phyloP scores from a whole-genome alignment of 2,888 invertebrate genomes.

The Graphium colonna region DNA sequence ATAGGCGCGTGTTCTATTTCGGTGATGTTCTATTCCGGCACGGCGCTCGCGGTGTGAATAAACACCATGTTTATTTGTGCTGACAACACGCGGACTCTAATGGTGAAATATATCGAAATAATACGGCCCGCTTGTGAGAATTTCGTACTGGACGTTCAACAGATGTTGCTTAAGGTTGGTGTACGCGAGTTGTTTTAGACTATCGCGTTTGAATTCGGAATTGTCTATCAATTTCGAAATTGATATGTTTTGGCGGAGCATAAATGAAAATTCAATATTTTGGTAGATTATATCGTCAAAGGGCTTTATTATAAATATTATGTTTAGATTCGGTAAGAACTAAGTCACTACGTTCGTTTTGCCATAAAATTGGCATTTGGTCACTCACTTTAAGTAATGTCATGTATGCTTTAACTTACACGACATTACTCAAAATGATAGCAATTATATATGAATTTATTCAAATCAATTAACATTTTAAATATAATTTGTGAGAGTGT shows the following conservation, averaged over 20 bases:
- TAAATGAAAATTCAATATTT: too few species aligned
- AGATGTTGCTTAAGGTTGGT: constrained; percentile 10
- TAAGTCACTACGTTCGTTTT: too few species aligned
- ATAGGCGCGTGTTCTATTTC: constrained; percentile 61
- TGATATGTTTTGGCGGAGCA: neutral
- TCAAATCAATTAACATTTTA: too few species aligned
- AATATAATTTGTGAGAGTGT: too few species aligned
- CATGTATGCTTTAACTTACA: too few species aligned
- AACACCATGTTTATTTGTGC: constrained; percentile 49
- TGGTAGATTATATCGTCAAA: too few species aligned
- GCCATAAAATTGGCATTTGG: too few species aligned
- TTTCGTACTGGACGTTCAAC: constrained; percentile 13
- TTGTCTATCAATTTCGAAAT: neutral
- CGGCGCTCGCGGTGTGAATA: constrained; percentile 55
- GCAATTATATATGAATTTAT: too few species aligned
- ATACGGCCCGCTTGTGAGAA: constrained; percentile 9
- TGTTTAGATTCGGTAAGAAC: too few species aligned
- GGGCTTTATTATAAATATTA: too few species aligned
- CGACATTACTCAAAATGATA: too few species aligned
- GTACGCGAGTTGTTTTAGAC: neutral
- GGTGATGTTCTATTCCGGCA: constrained; percentile 63
- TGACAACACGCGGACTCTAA: constrained; percentile 18
- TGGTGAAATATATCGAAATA: constrained; percentile 21
- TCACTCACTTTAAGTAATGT: too few species aligned
- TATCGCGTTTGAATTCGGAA: neutral